phyloP scores from a whole-genome alignment of 2,888 invertebrate species.

The Caenorhabditis sinica region DNA sequence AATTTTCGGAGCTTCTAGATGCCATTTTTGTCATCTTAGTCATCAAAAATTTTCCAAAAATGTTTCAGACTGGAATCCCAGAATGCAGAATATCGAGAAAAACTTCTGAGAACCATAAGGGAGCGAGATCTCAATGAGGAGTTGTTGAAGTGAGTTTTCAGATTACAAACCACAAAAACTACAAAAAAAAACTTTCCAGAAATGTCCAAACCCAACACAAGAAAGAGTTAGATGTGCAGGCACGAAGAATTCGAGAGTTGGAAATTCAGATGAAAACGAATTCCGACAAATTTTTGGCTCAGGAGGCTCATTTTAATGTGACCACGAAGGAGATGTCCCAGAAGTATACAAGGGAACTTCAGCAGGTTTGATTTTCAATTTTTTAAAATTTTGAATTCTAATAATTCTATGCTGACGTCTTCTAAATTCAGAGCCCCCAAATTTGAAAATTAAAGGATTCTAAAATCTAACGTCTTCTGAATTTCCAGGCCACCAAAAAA shows the following conservation, averaged over 20 bases:
- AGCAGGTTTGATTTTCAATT: too few relatives aligned
- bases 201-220: conserved; percentile 67
- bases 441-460: not conserved
- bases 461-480: too few relatives aligned
- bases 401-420: not conserved
- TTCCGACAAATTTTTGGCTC: conserved; percentile 74
- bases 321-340: conserved; percentile 69
- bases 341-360: conserved; percentile 71
- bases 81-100: conserved; percentile 78
- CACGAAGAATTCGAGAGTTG: conserved; percentile 67
- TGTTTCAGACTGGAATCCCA: conserved; percentile 75
- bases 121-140: conserved; percentile 74
- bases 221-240: conserved; percentile 67
- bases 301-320: conserved; percentile 76
- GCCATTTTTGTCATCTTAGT: too few relatives aligned
- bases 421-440: not conserved
- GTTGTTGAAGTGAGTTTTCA: conserved; percentile 53
- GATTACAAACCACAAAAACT: not conserved
- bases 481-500: conserved; percentile 73
- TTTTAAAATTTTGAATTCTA: too few relatives aligned
- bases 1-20: too few relatives aligned
- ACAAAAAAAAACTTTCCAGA: conserved; percentile 38
- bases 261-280: conserved; percentile 76
- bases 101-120: conserved; percentile 71
- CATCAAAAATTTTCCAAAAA: not conserved